Percentiles rank a stretch among this genome's conserved stretches.
Evolutionary conservation across 2,113 vertebrate species (phyloP).

Genomic region (Ictalurus punctatus): DNA sequence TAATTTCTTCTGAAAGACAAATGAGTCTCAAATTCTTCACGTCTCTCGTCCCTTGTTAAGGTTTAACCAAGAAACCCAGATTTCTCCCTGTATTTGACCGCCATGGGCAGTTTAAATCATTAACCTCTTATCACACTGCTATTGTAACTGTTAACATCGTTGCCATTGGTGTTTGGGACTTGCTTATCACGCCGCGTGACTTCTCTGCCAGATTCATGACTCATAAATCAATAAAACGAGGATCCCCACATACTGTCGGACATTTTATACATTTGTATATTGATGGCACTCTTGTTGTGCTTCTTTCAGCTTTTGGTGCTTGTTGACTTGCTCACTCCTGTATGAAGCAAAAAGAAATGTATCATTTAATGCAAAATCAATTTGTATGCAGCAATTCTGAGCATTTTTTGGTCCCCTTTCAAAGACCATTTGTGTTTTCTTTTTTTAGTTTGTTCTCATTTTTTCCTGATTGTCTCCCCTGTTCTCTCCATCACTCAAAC

Average conservation of each 20-base stretch:
- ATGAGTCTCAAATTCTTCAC: constrained; percentile 30
- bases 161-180: constrained; percentile 55
- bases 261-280: constrained; percentile 52
- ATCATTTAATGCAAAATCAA: constrained; percentile 13
- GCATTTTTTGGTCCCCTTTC: not conserved
- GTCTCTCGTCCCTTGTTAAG: not conserved
- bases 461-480: not conserved
- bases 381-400: constrained; percentile 37
- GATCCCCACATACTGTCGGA: constrained; percentile 27
- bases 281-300: constrained; percentile 43
- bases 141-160: constrained; percentile 48
- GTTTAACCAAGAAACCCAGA: constrained; percentile 42
- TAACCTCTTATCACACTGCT: constrained; percentile 66
- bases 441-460: not conserved
- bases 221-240: constrained; percentile 36
- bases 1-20: constrained; percentile 44
- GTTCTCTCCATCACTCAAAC: constrained; percentile 30
- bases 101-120: constrained; percentile 62
- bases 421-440: constrained; percentile 7
- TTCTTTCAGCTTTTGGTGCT: constrained; percentile 39
- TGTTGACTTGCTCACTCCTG: constrained; percentile 1
- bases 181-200: constrained; percentile 61
- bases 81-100: constrained; percentile 21
- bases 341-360: constrained; percentile 35
- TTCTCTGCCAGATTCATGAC: constrained; percentile 25